Evolutionary conservation across 2,888 invertebrate genomes (phyloP), one percentile per base, ranked within the genome.

Genomic region (Pristionchus maxplancki): DNA sequence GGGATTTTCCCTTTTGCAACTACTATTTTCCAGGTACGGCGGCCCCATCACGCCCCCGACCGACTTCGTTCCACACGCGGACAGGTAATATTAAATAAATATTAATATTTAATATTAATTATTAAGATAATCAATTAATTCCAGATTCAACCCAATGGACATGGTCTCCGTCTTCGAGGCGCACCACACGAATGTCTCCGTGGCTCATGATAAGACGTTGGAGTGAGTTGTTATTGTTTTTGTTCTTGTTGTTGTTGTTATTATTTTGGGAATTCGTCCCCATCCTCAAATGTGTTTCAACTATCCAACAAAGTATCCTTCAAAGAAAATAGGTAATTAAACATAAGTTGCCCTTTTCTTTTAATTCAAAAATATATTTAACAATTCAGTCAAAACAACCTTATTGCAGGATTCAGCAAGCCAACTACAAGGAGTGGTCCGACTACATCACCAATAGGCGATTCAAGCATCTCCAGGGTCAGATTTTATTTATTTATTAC

Each of bases 391-490:
- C 28, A 64, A 64, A 6, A 24, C 11, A 58, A 58, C 20, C 58
- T 20, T 37, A 37, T 83, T 50, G 31, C 53, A 83, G 82, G 37
- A 28, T 44, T 20, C 48, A 83, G 82, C 6, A 53, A 3, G 34
- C 50, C 34, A 20, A 34, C 31, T 83, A 83, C 53, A 31, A 58
- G 9, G n/a, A 50, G 8, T 83, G 82, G 82, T n/a, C 82, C 20
- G 24, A 53, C 50, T 83, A 83, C 53, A 83, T 83, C 82, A 83
- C 34, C 53, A 53, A 83, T 83, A 4, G 53, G 34, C 50, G 82
- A 31, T 83, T 83, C 53, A 50, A 83, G 37, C 82, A 83, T 34
- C 82, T 83, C 8, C 50, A 83, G 20, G 82, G 82, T 83, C 11
- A 24, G 11, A 34, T 31, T 67, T 31, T n/a, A 67, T 15, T 31